Conservation (phyloP, 2,797 vertebrate species). For the Thaleichthys pacificus region DNA sequence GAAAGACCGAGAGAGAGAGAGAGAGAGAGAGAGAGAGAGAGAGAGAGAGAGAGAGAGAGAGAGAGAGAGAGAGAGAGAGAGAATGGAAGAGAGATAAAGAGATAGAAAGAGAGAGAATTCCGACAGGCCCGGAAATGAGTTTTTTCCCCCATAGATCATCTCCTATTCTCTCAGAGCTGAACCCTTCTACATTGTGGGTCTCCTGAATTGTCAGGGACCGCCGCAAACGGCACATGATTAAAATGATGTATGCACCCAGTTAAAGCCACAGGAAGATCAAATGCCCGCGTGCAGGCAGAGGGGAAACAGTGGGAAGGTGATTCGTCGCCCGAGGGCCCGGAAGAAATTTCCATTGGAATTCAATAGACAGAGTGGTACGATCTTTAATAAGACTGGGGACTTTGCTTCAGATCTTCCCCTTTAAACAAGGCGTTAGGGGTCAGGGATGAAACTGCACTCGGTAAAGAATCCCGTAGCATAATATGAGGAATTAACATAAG, state of each 20-base stretch:
- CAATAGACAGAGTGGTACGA: constrained; percentile 54
- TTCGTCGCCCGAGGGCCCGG: constrained; percentile 56
- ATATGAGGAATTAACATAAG: constrained; percentile 8
- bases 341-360: constrained; percentile 55
- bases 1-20: constrained; percentile 29
- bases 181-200: constrained; percentile 56
- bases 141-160: constrained; percentile 77
- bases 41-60: constrained; percentile 25
- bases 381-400: constrained; percentile 54
- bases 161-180: constrained; percentile 67
- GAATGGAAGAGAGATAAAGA: constrained; percentile 15
- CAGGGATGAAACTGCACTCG: not conserved
- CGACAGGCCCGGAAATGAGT: constrained; percentile 76
- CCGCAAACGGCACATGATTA: constrained; percentile 68
- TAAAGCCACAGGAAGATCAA: constrained; percentile 64
- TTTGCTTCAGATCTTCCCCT: constrained; percentile 10
- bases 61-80: constrained; percentile 13
- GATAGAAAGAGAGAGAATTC: constrained; percentile 41
- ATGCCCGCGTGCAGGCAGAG: constrained; percentile 51
- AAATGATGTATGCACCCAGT: constrained; percentile 72
- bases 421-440: constrained; percentile 15
- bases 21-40: constrained; percentile 19
- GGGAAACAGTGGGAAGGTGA: constrained; percentile 51
- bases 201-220: constrained; percentile 58
- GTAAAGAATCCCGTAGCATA: not conserved